Base-by-base conservation (phyloP, 2,888 invertebrate genomes). In the Drosophila lacicola region DNA sequence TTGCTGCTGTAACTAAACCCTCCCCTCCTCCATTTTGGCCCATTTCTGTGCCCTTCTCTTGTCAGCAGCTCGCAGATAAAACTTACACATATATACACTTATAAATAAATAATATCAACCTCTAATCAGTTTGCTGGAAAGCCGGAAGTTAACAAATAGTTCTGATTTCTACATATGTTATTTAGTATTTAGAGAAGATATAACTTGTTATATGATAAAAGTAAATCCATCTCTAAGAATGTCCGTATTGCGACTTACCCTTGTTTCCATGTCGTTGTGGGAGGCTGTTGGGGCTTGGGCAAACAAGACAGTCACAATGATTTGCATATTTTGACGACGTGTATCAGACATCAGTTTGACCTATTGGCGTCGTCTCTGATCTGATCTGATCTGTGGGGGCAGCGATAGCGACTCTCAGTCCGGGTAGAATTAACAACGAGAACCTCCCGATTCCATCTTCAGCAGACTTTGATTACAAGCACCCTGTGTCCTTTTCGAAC, bases 251-350 rank as follows among this genome's bases (percentile, higher is more conserved):
- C 3, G 25, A 19, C 17, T 46, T 6, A 3, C 8, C 4, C 33
- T 29, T 6, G 37, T 25, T 37, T 57, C 4, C 8, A 41, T 14
- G 13, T n/a, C 13, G 19, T 29, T 33, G 39, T 34, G 49, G 21
- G 41, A 21, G 41, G 50, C 17, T n/a, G 34, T 2, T 17, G 17
- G 2, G 17, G 1, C 17, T 37, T 14, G 0, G 14, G 50, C 44
- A 29, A 14, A 25, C 36, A 11, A 55, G 45, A 51, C 37, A 68
- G 67, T 67, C 67, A 54, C 53, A 67, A 49, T 68, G 68, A 68
- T 53, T 53, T 29, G 68, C 68, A 67, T 17, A 37, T 37, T 47
- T 42, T 47, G 8, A 9, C 14, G n/a, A 17, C 17, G 19, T 50
- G 19, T 2, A 13, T 36, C n/a, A 41, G 34, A n/a, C 10, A 34